Percentiles rank a stretch among this genome's conserved stretches.
Evolutionary conservation across 2,113 vertebrate genomes (phyloP).

Genomic region (Nipponia nippon): DNA sequence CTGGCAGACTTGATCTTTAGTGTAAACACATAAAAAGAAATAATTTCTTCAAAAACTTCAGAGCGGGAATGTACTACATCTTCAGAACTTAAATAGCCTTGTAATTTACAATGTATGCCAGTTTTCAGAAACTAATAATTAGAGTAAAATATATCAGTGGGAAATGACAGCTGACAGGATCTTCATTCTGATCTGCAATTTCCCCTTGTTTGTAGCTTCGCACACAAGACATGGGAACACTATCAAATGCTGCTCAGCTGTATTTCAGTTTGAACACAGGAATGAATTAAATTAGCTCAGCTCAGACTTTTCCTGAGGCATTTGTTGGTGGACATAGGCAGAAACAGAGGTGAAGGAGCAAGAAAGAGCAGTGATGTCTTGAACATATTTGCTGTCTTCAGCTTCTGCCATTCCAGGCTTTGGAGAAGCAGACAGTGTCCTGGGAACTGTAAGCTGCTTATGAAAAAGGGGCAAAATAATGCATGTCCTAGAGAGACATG

Average conservation of each 20-base stretch:
- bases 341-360: neutral
- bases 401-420: neutral
- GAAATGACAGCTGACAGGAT: slow-evolving; percentile 34
- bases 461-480: neutral
- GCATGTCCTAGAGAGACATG: neutral
- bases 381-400: neutral
- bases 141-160: slow-evolving; percentile 28
- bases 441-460: neutral
- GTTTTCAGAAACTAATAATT: slow-evolving; percentile 43
- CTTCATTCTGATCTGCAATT: slow-evolving; percentile 52
- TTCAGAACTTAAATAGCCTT: slow-evolving; percentile 58
- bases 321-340: neutral
- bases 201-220: slow-evolving; percentile 3
- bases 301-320: neutral
- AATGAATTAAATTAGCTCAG: neutral
- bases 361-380: neutral
- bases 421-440: neutral
- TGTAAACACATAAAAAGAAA: slow-evolving; percentile 51
- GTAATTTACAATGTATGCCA: slow-evolving; percentile 21
- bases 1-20: slow-evolving; percentile 12
- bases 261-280: neutral
- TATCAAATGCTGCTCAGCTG: neutral
- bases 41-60: slow-evolving; percentile 50
- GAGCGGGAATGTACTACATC: neutral
- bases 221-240: neutral